These are phyloP conservation scores for Circaetus gallicus DNA, from an alignment of 2,113 vertebrate species.

Conservation along the genomic window DNA sequence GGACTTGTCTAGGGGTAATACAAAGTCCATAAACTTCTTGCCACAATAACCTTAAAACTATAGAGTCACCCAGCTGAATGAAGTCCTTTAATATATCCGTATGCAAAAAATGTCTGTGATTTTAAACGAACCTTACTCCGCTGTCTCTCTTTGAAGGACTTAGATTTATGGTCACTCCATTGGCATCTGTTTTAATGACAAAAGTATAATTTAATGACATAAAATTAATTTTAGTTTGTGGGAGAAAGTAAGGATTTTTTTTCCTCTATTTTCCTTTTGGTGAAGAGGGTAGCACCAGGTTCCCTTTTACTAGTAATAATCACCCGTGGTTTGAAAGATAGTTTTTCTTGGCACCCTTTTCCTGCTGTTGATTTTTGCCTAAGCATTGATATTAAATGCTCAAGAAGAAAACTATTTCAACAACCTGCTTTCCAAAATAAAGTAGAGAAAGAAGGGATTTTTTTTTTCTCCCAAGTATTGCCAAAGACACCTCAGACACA, in stretches of 20 bases:
- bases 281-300: background rate
- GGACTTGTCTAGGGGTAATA: background rate
- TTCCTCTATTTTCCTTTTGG: background rate
- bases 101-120: background rate
- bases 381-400: background rate
- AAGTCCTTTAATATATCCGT: background rate
- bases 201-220: background rate
- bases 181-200: background rate
- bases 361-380: background rate
- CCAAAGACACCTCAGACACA: background rate
- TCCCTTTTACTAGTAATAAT: background rate
- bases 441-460: background rate
- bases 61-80: background rate
- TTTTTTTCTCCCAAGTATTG: background rate
- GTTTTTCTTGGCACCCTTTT: background rate
- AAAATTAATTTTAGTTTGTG: background rate
- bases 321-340: background rate
- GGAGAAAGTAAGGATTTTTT: background rate
- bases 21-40: background rate
- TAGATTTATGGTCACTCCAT: background rate
- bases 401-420: background rate
- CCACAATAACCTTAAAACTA: background rate
- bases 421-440: background rate
- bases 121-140: background rate
- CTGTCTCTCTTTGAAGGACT: background rate